Percentiles rank a stretch among this genome's conserved stretches.
phyloP scores from a whole-genome alignment of 2,797 vertebrate species.

The Moxostoma hubbsi region DNA sequence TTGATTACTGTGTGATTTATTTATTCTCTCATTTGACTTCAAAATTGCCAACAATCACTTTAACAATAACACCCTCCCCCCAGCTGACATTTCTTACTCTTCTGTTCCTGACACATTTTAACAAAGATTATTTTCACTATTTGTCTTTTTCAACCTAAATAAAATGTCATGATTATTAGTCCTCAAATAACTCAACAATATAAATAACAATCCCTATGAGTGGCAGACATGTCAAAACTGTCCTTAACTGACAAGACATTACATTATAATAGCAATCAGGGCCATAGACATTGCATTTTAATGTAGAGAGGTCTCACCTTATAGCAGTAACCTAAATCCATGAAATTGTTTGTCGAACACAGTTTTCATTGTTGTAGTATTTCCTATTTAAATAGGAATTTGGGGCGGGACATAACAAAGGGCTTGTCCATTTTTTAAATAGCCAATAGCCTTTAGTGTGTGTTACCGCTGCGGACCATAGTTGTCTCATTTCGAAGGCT shows the following conservation, averaged over 20 bases:
- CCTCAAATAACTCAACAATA: neutral
- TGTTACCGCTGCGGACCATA: too few relatives aligned
- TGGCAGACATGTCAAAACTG: neutral
- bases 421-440: too few relatives aligned
- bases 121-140: slow-evolving; percentile 3
- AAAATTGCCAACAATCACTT: slow-evolving; percentile 20
- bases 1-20: slow-evolving; percentile 23
- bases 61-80: neutral
- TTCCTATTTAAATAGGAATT: neutral
- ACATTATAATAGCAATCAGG: neutral
- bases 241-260: neutral
- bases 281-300: neutral
- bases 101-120: slow-evolving; percentile 6
- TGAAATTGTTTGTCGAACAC: too few relatives aligned
- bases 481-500: too few relatives aligned
- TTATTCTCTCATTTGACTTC: slow-evolving; percentile 21
- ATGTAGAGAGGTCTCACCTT: neutral
- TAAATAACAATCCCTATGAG: neutral
- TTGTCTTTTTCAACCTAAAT: neutral
- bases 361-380: too few relatives aligned
- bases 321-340: neutral
- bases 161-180: neutral
- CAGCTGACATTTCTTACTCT: neutral
- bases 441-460: too few relatives aligned
- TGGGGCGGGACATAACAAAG: too few relatives aligned